These are phyloP conservation scores for Gastracanthus pulcherrimus DNA, from an alignment of 2,888 invertebrate genomes.

Conservation along the genomic window DNA sequence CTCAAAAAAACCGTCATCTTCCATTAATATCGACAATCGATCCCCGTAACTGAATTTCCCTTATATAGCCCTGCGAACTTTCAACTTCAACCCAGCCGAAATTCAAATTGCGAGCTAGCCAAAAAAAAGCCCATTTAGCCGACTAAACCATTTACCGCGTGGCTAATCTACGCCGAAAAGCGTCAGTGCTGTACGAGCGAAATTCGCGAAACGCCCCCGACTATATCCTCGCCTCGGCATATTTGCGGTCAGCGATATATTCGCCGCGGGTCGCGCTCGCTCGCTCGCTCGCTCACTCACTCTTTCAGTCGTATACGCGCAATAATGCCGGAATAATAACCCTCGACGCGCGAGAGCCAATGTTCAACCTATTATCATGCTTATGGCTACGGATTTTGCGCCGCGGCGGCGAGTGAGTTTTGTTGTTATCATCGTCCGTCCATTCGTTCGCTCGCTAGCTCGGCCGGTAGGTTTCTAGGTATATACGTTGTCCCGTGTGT, in stretches of 20 bases:
- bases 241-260: neutral
- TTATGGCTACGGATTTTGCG: constrained; percentile 18
- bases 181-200: neutral
- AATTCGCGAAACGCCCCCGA: neutral
- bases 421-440: constrained; percentile 1
- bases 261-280: neutral
- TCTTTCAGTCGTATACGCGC: neutral
- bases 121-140: too few species aligned
- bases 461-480: too few species aligned
- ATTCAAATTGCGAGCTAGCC: too few species aligned
- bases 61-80: neutral
- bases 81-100: neutral
- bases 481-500: neutral
- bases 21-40: too few species aligned
- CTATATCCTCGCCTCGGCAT: too few species aligned
- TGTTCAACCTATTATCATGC: constrained; percentile 33
- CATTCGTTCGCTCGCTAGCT: neutral
- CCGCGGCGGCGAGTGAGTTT: neutral
- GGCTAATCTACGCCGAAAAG: neutral
- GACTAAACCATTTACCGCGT: too few species aligned
- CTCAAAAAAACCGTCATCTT: too few species aligned
- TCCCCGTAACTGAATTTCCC: neutral
- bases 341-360: constrained; percentile 14
- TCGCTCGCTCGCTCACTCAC: neutral
- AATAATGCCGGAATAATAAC: constrained; percentile 22